phyloP scores from a whole-genome alignment of 2,888 invertebrate genomes.

The Ichneumon xanthorius region DNA sequence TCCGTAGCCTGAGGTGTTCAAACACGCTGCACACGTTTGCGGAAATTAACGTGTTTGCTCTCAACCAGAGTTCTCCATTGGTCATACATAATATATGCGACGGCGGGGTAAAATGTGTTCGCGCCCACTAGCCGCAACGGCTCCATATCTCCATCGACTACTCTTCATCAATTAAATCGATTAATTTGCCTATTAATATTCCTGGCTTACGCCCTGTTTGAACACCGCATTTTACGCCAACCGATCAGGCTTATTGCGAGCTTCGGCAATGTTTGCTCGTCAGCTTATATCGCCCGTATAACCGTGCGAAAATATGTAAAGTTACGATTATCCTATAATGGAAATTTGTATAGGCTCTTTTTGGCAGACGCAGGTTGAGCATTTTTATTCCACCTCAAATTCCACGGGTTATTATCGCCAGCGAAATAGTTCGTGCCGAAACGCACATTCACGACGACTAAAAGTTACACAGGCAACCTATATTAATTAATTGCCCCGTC shows the following conservation, averaged over 20 bases:
- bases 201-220: slow-evolving; percentile 58
- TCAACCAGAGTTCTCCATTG: slow-evolving; percentile 23
- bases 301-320: slow-evolving; percentile 50
- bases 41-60: slow-evolving; percentile 42
- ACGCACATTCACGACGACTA: neutral
- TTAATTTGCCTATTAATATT: slow-evolving; percentile 64
- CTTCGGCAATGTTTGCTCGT: slow-evolving; percentile 44
- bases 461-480: neutral
- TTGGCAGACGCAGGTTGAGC: neutral
- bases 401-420: neutral
- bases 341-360: neutral
- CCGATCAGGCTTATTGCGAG: slow-evolving; percentile 46
- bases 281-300: slow-evolving; percentile 42
- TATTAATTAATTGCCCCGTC: slow-evolving; percentile 3
- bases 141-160: slow-evolving; percentile 16
- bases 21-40: slow-evolving; percentile 4
- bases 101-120: slow-evolving; percentile 25
- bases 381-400: neutral
- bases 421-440: neutral
- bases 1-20: slow-evolving; percentile 23
- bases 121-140: slow-evolving; percentile 5
- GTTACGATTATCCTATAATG: slow-evolving; percentile 39
- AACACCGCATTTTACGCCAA: slow-evolving; percentile 45
- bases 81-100: slow-evolving; percentile 29
- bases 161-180: slow-evolving; percentile 52